These are phyloP conservation scores for Pandemis cinnamomeana DNA, from an alignment of 2,888 invertebrate genomes.

Conservation along the genomic window DNA sequence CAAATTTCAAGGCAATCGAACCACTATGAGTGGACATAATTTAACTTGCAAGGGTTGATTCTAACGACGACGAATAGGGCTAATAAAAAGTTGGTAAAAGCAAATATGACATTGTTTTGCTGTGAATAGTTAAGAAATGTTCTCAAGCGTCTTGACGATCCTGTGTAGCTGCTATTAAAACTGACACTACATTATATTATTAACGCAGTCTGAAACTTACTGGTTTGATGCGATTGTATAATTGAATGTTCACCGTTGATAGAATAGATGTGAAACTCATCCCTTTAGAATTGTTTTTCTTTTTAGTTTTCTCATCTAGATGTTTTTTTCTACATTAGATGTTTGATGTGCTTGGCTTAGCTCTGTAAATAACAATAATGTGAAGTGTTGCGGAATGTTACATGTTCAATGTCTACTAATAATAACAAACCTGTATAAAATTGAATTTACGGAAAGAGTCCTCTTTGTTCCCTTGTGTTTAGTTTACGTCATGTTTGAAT, in stretches of 20 bases:
- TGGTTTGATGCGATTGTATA: neutral
- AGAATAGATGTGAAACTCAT: neutral
- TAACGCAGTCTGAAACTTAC: neutral
- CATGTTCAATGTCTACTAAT: conserved; percentile 42
- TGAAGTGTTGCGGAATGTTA: conserved; percentile 33
- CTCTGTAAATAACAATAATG: conserved; percentile 40
- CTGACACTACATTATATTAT: neutral
- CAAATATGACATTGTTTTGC: neutral
- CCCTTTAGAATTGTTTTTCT: neutral
- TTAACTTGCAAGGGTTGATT: no score
- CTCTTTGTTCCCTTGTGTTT: no score
- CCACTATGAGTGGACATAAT: no score
- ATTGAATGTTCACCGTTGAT: neutral
- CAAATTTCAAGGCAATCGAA: no score
- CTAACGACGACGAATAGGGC: no score
- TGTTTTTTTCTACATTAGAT: conserved; percentile 13
- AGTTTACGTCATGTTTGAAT: no score
- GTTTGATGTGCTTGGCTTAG: conserved; percentile 42
- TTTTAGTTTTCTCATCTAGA: conserved; percentile 22
- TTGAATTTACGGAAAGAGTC: no score
- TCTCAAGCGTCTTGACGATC: neutral
- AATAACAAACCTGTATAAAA: conserved; percentile 20
- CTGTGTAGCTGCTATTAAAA: neutral
- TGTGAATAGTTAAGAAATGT: neutral
- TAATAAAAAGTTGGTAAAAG: no score